phyloP scores from a whole-genome alignment of 1,140 invertebrate species.

The Brachionus paranguensis region DNA sequence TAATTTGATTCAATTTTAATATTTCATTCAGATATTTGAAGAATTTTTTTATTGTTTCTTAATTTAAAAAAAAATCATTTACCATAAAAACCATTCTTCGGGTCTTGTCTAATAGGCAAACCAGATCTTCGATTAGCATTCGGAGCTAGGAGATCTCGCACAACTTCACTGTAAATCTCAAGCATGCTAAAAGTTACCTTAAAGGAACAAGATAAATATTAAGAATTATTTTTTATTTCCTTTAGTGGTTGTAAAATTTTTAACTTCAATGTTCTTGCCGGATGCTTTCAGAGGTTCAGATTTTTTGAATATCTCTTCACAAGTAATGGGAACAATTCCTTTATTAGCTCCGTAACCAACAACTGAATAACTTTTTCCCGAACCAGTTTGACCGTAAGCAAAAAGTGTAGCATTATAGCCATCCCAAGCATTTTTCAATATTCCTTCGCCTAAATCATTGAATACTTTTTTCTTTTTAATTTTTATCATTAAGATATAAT shows the following conservation, averaged over 20 bases:
- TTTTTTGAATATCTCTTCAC: conserved; percentile 69
- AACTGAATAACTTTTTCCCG: conserved; percentile 63
- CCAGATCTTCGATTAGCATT: conserved; percentile 56
- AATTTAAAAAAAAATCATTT: not conserved
- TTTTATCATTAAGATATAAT: no score
- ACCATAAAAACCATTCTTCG: conserved; percentile 64
- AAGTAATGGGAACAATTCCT: conserved; percentile 79
- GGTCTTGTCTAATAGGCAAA: conserved; percentile 62
- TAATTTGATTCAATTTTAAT: not conserved
- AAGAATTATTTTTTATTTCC: no score
- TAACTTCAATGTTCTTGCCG: conserved; percentile 31
- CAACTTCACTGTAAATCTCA: conserved; percentile 65
- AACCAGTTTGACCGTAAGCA: conserved; percentile 64
- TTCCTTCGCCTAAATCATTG: conserved; percentile 59
- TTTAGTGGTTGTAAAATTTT: not conserved
- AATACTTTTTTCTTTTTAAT: conserved; percentile 57
- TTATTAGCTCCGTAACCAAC: conserved; percentile 67
- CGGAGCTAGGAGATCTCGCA: conserved; percentile 59
- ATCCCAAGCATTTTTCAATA: conserved; percentile 62
- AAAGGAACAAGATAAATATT: no score
- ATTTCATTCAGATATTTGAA: no score
- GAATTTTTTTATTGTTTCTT: no score
- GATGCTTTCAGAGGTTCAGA: conserved; percentile 49
- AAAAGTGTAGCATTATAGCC: conserved; percentile 64
- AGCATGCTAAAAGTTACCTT: conserved; percentile 60